Conservation (phyloP, 2,797 vertebrate genomes). For the Sphenopsis melanotis region DNA sequence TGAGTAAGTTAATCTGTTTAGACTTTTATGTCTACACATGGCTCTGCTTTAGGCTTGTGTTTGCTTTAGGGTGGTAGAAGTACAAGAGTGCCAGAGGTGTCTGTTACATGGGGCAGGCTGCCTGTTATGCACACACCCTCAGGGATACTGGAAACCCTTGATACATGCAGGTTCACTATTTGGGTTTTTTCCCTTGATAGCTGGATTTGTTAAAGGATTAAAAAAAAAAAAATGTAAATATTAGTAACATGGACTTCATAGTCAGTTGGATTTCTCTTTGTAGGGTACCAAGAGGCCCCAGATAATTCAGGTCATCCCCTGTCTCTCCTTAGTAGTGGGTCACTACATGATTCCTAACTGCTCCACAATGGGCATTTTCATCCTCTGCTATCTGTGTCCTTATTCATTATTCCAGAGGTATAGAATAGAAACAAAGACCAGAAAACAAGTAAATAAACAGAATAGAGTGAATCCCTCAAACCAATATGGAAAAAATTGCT, state of each 20-base stretch:
- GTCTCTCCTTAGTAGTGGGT: neutral
- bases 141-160: neutral
- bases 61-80: slow-evolving; percentile 8
- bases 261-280: neutral
- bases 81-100: neutral
- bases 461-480: neutral
- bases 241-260: no score
- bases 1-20: slow-evolving; percentile 46
- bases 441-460: neutral
- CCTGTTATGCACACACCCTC: neutral
- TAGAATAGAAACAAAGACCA: neutral
- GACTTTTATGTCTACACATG: slow-evolving; percentile 33
- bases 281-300: neutral
- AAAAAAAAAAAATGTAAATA: neutral
- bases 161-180: neutral
- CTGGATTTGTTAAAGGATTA: neutral
- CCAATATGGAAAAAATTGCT: neutral
- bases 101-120: neutral
- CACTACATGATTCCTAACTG: neutral
- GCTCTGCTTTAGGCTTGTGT: slow-evolving; percentile 6
- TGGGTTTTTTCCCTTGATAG: fast-evolving
- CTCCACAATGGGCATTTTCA: neutral
- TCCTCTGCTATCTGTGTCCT: neutral
- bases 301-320: neutral
- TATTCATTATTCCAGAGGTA: neutral